Evolutionary conservation across 2,113 vertebrate genomes (phyloP).

Genomic region (Bubo scandiacus): DNA sequence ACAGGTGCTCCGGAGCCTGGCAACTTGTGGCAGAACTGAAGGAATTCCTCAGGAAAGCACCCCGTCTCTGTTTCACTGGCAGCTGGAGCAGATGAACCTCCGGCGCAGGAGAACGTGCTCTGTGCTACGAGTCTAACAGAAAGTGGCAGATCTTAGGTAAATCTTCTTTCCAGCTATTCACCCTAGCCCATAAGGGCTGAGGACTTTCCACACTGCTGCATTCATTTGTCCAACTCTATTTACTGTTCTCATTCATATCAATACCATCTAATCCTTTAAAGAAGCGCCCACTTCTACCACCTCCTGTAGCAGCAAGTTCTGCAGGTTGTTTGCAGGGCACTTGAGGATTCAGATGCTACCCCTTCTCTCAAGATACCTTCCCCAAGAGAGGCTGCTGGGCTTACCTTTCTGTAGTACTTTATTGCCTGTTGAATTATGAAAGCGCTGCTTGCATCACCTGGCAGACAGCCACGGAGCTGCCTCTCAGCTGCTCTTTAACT

Average conservation of each 20-base stretch:
- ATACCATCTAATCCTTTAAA: neutral
- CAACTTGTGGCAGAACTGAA: neutral
- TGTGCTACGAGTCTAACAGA: neutral
- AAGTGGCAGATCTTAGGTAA: slow-evolving; percentile 21
- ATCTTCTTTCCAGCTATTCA: slow-evolving; percentile 12
- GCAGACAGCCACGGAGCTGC: neutral
- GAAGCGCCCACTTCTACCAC: neutral
- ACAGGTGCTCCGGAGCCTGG: neutral
- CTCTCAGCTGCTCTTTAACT: slow-evolving; percentile 3
- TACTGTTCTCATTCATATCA: neutral
- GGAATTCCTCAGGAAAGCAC: neutral
- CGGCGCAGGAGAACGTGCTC: fast-evolving
- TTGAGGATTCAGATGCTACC: neutral
- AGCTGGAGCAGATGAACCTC: neutral
- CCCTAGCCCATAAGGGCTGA: neutral
- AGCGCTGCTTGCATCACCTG: neutral
- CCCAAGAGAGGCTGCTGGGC: neutral
- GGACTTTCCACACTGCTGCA: neutral
- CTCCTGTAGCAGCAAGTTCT: neutral
- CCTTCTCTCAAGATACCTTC: neutral
- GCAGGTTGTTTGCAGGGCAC: neutral
- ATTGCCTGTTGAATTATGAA: neutral
- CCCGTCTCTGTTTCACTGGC: neutral
- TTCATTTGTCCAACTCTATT: neutral
- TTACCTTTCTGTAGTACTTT: neutral